Evolutionary conservation across 2,888 invertebrate genomes (phyloP).

Genomic region (Tinea pellionella): DNA sequence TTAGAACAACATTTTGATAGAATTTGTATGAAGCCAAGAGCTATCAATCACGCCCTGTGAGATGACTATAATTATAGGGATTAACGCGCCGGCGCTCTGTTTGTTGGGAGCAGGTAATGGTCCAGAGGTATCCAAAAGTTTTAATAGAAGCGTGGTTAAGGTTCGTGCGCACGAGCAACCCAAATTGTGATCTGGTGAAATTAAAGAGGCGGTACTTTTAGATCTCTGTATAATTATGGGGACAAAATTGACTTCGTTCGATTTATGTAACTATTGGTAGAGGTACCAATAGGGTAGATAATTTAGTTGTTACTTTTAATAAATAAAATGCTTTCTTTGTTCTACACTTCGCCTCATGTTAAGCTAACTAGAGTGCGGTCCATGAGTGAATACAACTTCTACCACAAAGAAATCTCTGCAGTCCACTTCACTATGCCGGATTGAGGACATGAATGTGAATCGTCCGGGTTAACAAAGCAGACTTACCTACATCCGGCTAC

Average conservation of each 20-base stretch:
- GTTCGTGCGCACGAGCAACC: slow-evolving; percentile 10
- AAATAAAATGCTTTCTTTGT: background rate
- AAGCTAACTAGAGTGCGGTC: too few relatives aligned
- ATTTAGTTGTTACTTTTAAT: background rate
- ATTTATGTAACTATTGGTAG: background rate
- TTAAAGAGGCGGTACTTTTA: slow-evolving; percentile 11
- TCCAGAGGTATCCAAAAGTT: slow-evolving; percentile 14
- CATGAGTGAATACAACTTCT: too few relatives aligned
- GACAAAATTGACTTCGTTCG: slow-evolving; percentile 6
- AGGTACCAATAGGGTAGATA: background rate
- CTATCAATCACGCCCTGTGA: slow-evolving; percentile 61
- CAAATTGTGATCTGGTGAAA: slow-evolving; percentile 11
- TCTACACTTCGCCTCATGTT: too few relatives aligned
- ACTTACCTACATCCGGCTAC: too few relatives aligned
- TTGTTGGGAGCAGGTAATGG: slow-evolving; percentile 45
- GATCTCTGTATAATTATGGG: slow-evolving; percentile 6
- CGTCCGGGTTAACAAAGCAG: too few relatives aligned
- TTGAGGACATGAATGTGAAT: too few relatives aligned
- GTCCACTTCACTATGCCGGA: too few relatives aligned
- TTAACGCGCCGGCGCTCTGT: slow-evolving; percentile 38
- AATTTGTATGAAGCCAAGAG: slow-evolving; percentile 27
- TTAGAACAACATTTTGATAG: slow-evolving; percentile 52
- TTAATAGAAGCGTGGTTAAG: slow-evolving; percentile 7
- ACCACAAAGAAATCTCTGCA: too few relatives aligned
- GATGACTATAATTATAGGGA: slow-evolving; percentile 64